These are phyloP conservation scores for Hydrochoerus hydrochaeris DNA, from an alignment of 2,113 vertebrate species.

Conservation along the genomic window DNA sequence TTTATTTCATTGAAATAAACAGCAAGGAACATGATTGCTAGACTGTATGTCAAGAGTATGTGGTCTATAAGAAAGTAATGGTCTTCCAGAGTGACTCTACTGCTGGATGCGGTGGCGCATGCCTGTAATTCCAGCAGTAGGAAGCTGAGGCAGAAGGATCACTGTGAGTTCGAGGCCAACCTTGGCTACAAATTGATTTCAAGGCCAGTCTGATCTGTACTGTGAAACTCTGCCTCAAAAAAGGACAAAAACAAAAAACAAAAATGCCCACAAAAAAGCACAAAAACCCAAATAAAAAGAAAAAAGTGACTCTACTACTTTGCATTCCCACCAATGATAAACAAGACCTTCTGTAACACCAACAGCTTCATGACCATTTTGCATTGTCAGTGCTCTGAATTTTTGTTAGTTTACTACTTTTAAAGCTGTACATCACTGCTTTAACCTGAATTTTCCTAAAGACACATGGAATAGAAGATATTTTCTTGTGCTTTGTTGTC, in stretches of 20 bases:
- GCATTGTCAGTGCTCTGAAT: neutral
- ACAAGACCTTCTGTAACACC: neutral
- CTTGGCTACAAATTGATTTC: too few species aligned
- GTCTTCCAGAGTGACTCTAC: neutral
- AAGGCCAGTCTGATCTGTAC: too few species aligned
- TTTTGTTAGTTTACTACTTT: neutral
- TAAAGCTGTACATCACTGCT: neutral
- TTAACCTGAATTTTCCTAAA: slow-evolving; percentile 31
- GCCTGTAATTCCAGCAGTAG: too few species aligned
- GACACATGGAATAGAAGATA: neutral
- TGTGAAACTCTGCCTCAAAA: too few species aligned
- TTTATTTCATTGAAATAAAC: neutral
- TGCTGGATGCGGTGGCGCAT: neutral
- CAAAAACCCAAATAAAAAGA: too few species aligned
- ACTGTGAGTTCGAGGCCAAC: too few species aligned
- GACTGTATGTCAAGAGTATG: neutral
- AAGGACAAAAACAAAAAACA: too few species aligned
- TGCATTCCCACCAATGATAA: neutral
- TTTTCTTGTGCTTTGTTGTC: slow-evolving; percentile 23
- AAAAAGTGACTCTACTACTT: neutral
- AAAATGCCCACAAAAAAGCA: too few species aligned
- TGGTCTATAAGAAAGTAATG: neutral
- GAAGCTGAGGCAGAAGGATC: too few species aligned
- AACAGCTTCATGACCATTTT: neutral
- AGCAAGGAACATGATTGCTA: neutral